These are phyloP conservation scores for Metaphire vulgaris DNA, from an alignment of 1,140 invertebrate species.

Conservation along the genomic window DNA sequence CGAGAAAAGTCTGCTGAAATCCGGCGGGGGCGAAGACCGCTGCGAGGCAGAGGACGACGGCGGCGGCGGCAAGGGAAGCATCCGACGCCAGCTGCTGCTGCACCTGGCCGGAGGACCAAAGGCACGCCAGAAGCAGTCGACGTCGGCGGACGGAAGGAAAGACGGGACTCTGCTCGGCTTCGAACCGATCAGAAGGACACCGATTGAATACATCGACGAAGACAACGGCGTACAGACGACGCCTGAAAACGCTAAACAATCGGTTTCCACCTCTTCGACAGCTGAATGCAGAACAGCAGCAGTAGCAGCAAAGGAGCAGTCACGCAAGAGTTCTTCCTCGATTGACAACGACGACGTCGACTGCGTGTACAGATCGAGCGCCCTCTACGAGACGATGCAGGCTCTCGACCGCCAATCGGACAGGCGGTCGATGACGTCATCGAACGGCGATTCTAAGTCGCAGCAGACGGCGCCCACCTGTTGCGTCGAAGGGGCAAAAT, in stretches of 20 bases:
- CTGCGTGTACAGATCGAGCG: background rate
- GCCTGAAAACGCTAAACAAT: too few species aligned
- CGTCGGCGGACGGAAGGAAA: background rate
- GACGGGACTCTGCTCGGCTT: background rate
- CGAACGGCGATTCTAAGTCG: too few species aligned
- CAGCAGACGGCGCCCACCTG: too few species aligned
- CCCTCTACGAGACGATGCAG: background rate
- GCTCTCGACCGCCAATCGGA: background rate
- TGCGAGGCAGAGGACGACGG: background rate
- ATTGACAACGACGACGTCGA: background rate
- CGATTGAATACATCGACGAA: background rate
- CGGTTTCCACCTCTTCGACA: too few species aligned
- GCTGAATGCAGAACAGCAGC: too few species aligned
- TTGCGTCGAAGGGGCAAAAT: too few species aligned
- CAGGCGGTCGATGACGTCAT: background rate
- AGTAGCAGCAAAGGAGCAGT: background rate
- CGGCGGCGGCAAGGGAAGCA: background rate
- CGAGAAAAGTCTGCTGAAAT: background rate
- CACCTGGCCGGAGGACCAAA: background rate
- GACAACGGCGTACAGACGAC: background rate
- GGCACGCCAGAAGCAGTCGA: background rate
- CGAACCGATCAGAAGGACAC: background rate
- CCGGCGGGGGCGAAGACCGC: background rate
- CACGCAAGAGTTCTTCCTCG: background rate
- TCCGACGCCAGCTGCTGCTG: background rate